Base-by-base conservation (phyloP, 2,113 vertebrate species). In the Dermatemys mawii region DNA sequence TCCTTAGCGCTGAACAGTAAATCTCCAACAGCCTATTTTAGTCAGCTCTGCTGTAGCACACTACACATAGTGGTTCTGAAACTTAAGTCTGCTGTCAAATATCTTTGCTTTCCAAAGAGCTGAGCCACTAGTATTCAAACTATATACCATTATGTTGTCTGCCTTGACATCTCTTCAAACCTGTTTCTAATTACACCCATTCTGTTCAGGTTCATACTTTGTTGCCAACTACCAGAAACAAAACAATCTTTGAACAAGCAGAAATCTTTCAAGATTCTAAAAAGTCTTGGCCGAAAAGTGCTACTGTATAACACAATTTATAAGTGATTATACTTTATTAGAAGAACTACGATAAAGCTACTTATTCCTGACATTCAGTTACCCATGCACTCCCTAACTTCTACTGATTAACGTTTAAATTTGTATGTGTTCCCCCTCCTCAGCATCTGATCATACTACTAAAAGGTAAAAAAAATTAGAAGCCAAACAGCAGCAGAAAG, bases 261-360 rank as follows among this genome's bases (percentile, higher is more conserved):
- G 63, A 94, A 93, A 26, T 11, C 7, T 67, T 86, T 76, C 81
- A 46, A 90, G 86, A 89, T 81, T 50, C 73, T 41, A 87, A 78
- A 94, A 92, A 55, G 38, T 54, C 51, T 41, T 82, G 12, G 44
- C 14, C 87, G 46, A 94, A 63, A 94, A 93, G 63, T 5, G 49
- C 41, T 92, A 51, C 78, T n/a, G 63, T 80, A 32, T 93, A 87
- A 81, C 1, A 76, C 1, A 38, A 95, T 49, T 86, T 91, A 17
- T 29, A 38, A 27, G 13, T 57, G 38, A 90, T 24, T 21, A 5
- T n/a, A 86, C 22, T 54, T 89, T 90, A 60, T 78, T 85, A 90
- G 60, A 41, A 92, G 89, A 94, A n/a, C n/a, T n/a, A 78, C 3
- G 7, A 96, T 53, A 95, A 89, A 95, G 78, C 73, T 54, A 82